Conservation (phyloP, 2,888 invertebrate species). For the Argynnis bischoffii region DNA sequence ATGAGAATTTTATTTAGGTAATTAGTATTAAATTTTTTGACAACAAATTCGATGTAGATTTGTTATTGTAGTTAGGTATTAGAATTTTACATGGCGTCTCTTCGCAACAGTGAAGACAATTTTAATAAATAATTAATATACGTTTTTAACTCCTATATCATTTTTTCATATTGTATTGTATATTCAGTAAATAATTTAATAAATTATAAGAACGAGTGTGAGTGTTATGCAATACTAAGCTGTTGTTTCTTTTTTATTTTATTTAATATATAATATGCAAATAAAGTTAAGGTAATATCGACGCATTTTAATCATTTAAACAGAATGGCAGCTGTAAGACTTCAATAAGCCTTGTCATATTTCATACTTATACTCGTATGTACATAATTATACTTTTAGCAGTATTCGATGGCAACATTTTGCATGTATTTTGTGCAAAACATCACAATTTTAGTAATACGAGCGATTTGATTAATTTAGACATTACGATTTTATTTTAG, state of each 20-base stretch:
- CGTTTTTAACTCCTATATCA: conserved; percentile 32
- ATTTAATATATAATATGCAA: conserved; percentile 52
- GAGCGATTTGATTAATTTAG: conserved; percentile 64
- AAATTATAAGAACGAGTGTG: conserved; percentile 61
- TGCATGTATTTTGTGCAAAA: conserved; percentile 42
- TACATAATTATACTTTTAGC: conserved; percentile 41
- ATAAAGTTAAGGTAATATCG: conserved; percentile 33
- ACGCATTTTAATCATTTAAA: conserved; percentile 31
- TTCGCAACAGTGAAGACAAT: conserved; percentile 41
- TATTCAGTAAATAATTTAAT: conserved; percentile 72
- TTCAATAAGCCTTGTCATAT: conserved; percentile 26
- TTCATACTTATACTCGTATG: conserved; percentile 35
- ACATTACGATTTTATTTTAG: conserved; percentile 62
- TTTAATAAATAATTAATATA: conserved; percentile 34
- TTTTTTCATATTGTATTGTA: conserved; percentile 63
- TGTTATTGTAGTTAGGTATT: conserved; percentile 29
- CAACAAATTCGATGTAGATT: conserved; percentile 34
- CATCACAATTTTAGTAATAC: conserved; percentile 74
- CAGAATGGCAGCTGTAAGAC: conserved; percentile 39
- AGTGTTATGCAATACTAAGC: conserved; percentile 67
- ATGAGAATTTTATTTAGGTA: conserved; percentile 68
- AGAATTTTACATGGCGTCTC: conserved; percentile 30
- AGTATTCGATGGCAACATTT: conserved; percentile 40
- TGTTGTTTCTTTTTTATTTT: conserved; percentile 55
- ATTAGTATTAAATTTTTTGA: conserved; percentile 47